A percentile compares a stretch with the other conserved stretches of the same genome.
phyloP scores from a whole-genome alignment of 2,797 vertebrate species.

The Catostomus latipinnis region DNA sequence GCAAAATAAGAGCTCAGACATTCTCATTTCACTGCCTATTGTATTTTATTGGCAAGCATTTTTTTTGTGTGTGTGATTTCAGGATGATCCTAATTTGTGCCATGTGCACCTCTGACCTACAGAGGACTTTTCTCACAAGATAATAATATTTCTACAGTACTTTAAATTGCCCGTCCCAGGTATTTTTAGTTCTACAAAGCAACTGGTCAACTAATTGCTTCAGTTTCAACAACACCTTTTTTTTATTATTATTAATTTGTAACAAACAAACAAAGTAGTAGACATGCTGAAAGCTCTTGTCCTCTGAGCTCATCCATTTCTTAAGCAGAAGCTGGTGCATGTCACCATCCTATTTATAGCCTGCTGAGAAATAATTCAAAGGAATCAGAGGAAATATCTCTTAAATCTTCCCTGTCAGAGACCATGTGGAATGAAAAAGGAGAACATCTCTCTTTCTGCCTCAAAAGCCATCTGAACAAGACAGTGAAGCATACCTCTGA shows the following conservation, averaged over 20 bases:
- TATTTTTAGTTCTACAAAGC: no score
- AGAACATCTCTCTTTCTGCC: slow-evolving; percentile 46
- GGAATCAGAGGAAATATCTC: slow-evolving; percentile 62
- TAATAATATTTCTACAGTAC: no score
- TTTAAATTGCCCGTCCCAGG: no score
- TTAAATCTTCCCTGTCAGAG: slow-evolving; percentile 48
- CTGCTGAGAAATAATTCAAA: slow-evolving; percentile 64
- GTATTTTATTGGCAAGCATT: no score
- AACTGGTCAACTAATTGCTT: neutral
- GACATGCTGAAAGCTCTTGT: slow-evolving; percentile 23
- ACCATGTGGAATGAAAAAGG: slow-evolving; percentile 42
- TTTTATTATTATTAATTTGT: neutral
- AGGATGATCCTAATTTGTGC: no score
- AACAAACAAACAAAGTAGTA: neutral
- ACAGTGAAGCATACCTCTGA: slow-evolving; percentile 29
- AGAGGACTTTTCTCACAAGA: no score
- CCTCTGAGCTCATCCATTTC: slow-evolving; percentile 49
- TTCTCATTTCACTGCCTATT: slow-evolving; percentile 50
- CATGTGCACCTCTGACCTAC: no score
- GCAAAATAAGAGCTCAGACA: slow-evolving; percentile 41
- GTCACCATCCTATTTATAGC: slow-evolving; percentile 61
- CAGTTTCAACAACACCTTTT: neutral
- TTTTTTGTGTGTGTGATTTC: no score
- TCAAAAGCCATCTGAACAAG: slow-evolving; percentile 33
- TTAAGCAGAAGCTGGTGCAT: slow-evolving; percentile 49